phyloP scores from a whole-genome alignment of 2,888 invertebrate genomes.

The Stegophylla sp. region DNA sequence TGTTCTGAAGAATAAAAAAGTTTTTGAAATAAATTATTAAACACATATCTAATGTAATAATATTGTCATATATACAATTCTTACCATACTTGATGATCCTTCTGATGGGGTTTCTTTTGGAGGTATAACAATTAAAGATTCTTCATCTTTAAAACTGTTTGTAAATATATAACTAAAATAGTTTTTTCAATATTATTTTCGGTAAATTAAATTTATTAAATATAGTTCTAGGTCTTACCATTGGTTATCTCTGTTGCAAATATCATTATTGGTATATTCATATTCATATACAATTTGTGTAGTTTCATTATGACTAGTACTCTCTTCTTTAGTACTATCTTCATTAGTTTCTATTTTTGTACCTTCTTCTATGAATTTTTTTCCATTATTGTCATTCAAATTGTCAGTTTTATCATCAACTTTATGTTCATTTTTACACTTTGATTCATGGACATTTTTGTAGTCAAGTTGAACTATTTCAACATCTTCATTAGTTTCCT shows the following conservation, averaged over 20 bases:
- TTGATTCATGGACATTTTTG: neutral
- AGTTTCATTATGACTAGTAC: neutral
- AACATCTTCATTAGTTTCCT: slow-evolving; percentile 7
- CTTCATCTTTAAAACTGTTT: slow-evolving; percentile 5
- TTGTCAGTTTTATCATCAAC: neutral
- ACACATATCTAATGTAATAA: no score
- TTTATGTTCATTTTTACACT: neutral
- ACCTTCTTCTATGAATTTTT: neutral
- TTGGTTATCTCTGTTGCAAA: slow-evolving; percentile 33
- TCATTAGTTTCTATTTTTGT: neutral
- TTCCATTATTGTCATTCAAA: neutral
- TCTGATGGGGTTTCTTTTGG: neutral
- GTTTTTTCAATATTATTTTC: no score
- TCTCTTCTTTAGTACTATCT: neutral
- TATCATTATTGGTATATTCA: neutral
- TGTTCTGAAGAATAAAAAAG: no score
- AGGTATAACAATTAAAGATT: slow-evolving; percentile 6
- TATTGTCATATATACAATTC: no score
- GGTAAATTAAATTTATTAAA: no score
- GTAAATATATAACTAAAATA: slow-evolving; percentile 43
- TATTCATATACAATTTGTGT: neutral
- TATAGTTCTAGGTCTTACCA: slow-evolving; percentile 4
- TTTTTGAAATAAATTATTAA: no score
- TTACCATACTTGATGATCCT: neutral
- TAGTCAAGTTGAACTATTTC: slow-evolving; percentile 23